Percentiles rank a stretch among this genome's conserved stretches.
Evolutionary conservation across 1,140 invertebrate species (phyloP).

Genomic region (Cherax quadricarinatus): DNA sequence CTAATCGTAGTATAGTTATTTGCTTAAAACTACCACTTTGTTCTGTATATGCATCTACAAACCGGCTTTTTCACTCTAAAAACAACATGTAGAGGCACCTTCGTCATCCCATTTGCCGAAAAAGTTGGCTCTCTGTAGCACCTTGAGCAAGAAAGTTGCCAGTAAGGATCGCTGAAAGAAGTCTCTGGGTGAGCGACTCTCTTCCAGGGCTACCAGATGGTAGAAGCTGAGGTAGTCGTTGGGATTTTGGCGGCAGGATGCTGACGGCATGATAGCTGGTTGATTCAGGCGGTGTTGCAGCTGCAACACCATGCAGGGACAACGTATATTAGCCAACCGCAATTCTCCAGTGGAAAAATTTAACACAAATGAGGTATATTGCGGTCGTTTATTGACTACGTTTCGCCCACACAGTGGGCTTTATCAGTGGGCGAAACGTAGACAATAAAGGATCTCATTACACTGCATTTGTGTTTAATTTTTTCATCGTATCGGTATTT

Average conservation of each 20-base stretch:
- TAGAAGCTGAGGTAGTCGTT: constrained; percentile 84
- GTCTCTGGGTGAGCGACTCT: constrained; percentile 84
- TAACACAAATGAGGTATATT: no score
- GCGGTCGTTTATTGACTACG: no score
- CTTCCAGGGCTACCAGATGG: constrained; percentile 85
- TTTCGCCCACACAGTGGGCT: no score
- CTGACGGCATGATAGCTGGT: constrained; percentile 27
- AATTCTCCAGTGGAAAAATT: no score
- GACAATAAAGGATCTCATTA: no score
- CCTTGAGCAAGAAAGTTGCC: constrained; percentile 86
- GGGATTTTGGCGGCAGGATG: constrained; percentile 74
- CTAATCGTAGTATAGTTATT: no score
- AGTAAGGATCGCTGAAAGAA: constrained; percentile 89
- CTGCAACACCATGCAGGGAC: not conserved
- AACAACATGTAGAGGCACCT: constrained; percentile 9
- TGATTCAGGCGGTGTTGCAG: constrained; percentile 8
- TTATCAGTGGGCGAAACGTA: no score
- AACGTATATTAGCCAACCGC: no score
- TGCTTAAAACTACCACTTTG: no score
- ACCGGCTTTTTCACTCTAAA: not conserved
- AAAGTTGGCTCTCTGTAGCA: constrained; percentile 85
- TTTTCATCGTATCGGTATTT: no score
- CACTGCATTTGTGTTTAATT: no score
- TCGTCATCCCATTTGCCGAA: constrained; percentile 79
- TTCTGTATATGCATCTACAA: no score